phyloP scores from a whole-genome alignment of 2,113 vertebrate species.

The Neopipo cinnamomea region DNA sequence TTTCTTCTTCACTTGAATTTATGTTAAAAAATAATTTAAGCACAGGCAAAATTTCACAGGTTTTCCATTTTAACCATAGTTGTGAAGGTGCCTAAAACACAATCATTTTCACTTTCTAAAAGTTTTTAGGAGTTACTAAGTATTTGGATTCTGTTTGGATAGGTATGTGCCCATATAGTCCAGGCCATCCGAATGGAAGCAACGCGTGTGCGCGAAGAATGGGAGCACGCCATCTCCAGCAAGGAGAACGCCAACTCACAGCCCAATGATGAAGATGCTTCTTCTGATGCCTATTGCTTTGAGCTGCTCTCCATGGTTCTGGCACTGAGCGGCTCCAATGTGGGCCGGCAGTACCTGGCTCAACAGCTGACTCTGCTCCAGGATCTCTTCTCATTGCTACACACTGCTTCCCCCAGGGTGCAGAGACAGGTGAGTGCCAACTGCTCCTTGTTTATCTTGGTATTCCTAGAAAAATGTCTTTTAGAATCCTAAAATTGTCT shows the following conservation, averaged over 20 bases:
- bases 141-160: neutral
- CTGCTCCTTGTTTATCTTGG: accelerated
- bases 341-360: slow-evolving; percentile 94
- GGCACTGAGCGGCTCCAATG: slow-evolving; percentile 94
- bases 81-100: neutral
- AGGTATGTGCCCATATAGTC: slow-evolving; percentile 98
- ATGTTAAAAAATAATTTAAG: neutral
- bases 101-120: accelerated
- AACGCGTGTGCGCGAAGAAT: slow-evolving; percentile 95
- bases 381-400: slow-evolving; percentile 94
- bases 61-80: neutral
- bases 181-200: slow-evolving; percentile 99
- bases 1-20: neutral
- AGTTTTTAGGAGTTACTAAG: neutral
- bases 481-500: neutral
- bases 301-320: slow-evolving; percentile 98
- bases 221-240: slow-evolving; percentile 98
- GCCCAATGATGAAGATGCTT: slow-evolving; percentile 92
- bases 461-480: neutral
- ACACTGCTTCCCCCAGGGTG: slow-evolving; percentile 95
- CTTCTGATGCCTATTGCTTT: slow-evolving; percentile 97
- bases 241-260: slow-evolving; percentile 98
- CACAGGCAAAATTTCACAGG: too few relatives aligned
- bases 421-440: slow-evolving; percentile 88
- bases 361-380: slow-evolving; percentile 97